Percentiles rank a stretch among this genome's conserved stretches.
These are phyloP conservation scores for Anastatus disparis DNA, from an alignment of 1,140 invertebrate genomes.

Conservation along the genomic window DNA sequence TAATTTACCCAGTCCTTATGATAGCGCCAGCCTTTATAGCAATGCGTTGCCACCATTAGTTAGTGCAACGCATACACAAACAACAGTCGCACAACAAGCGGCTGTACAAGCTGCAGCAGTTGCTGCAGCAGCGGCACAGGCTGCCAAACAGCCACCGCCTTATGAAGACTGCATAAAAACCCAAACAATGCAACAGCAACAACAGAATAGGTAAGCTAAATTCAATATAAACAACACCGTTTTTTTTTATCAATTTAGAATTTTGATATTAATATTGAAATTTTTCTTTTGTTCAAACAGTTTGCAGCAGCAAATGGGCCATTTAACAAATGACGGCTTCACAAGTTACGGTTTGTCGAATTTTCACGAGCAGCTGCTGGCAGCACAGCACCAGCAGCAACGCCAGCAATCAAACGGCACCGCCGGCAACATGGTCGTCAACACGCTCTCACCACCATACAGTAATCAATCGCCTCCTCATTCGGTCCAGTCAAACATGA, in stretches of 20 bases:
- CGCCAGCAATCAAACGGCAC: slow-evolving; percentile 64
- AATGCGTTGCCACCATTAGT: slow-evolving; percentile 78
- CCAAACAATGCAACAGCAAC: slow-evolving; percentile 66
- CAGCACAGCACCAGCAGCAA: slow-evolving; percentile 69
- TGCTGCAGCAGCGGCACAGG: slow-evolving; percentile 25
- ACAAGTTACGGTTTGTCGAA: slow-evolving; percentile 71
- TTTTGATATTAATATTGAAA: neutral
- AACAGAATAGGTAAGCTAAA: slow-evolving; percentile 45
- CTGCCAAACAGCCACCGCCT: slow-evolving; percentile 81
- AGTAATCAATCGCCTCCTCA: slow-evolving; percentile 87
- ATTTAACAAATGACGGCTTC: slow-evolving; percentile 65
- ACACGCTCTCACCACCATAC: slow-evolving; percentile 80
- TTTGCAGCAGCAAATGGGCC: slow-evolving; percentile 69
- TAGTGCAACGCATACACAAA: slow-evolving; percentile 63
- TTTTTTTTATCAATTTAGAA: neutral
- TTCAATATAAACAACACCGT: neutral
- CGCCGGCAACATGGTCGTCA: slow-evolving; percentile 55
- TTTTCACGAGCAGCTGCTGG: slow-evolving; percentile 72
- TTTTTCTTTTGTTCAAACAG: slow-evolving; percentile 41
- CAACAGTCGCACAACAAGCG: neutral
- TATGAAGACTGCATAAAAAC: slow-evolving; percentile 90
- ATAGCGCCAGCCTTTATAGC: slow-evolving; percentile 81
- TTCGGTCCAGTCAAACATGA: slow-evolving; percentile 81
- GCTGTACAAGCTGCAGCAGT: slow-evolving; percentile 23
- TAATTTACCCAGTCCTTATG: slow-evolving; percentile 79